These are phyloP conservation scores for Lacanobia oleracea DNA, from an alignment of 2,888 invertebrate genomes.

Conservation along the genomic window DNA sequence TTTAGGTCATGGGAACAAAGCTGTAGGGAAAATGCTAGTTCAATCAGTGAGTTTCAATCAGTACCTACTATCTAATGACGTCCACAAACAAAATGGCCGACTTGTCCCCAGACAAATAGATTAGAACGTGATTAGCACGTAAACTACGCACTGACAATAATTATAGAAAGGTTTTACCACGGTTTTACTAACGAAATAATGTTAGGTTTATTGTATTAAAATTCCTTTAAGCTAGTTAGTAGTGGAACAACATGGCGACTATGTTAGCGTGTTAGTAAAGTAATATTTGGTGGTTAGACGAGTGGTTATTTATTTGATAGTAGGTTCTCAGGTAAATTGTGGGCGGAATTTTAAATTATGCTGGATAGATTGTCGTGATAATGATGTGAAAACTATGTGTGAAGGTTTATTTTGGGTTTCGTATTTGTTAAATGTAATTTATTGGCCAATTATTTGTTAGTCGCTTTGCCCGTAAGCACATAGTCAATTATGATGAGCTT, in stretches of 20 bases:
- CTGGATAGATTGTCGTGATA: background rate
- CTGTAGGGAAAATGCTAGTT: too few relatives aligned
- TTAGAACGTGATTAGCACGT: slow-evolving; percentile 12
- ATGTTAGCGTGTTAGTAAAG: slow-evolving; percentile 10
- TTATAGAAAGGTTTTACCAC: slow-evolving; percentile 21
- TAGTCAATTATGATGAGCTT: too few relatives aligned
- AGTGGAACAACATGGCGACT: slow-evolving; percentile 1
- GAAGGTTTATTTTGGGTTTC: too few relatives aligned
- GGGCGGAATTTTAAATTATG: slow-evolving; percentile 27
- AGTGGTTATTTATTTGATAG: slow-evolving; percentile 19
- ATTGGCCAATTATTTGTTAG: too few relatives aligned
- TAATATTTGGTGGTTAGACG: slow-evolving; percentile 15
- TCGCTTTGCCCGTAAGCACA: too few relatives aligned
- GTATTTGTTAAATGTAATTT: too few relatives aligned
- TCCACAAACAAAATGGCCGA: background rate
- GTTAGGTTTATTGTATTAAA: slow-evolving; percentile 33
- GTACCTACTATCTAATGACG: too few relatives aligned
- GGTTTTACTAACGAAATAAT: slow-evolving; percentile 13
- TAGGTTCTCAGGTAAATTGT: background rate
- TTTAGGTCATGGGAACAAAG: too few relatives aligned
- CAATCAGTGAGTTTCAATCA: background rate
- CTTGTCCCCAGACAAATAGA: slow-evolving; percentile 19
- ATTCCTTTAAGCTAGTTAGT: slow-evolving; percentile 19
- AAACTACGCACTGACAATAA: slow-evolving; percentile 14
- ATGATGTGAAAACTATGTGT: background rate